Percentiles rank a stretch among this genome's conserved stretches.
These are phyloP conservation scores for Austrolebias charrua DNA, from an alignment of 2,797 vertebrate genomes.

Conservation along the genomic window DNA sequence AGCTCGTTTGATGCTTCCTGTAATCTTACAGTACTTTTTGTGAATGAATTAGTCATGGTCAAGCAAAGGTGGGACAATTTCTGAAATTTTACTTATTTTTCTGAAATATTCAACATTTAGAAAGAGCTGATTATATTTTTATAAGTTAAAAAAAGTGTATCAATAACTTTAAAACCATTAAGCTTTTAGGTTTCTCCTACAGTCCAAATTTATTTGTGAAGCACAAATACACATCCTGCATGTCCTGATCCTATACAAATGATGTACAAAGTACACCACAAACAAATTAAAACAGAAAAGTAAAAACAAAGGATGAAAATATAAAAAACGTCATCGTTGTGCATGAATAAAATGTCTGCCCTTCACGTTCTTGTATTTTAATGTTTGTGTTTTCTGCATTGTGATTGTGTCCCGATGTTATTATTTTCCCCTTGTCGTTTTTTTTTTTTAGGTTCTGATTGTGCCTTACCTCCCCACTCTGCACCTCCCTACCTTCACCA, in stretches of 20 bases:
- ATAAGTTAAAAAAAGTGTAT: neutral
- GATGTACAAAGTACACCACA: too few relatives aligned
- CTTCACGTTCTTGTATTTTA: conserved; percentile 15
- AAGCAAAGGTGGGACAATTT: neutral
- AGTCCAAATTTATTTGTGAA: too few relatives aligned
- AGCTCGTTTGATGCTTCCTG: neutral
- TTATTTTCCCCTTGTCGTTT: conserved; percentile 59
- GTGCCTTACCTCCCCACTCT: conserved; percentile 76
- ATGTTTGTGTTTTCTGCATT: conserved; percentile 47
- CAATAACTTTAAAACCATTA: conserved; percentile 1
- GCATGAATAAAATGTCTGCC: neutral
- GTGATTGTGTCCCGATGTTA: conserved; percentile 55
- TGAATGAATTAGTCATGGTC: conserved; percentile 23
- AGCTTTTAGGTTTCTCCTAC: conserved; percentile 5
- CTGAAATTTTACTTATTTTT: too few relatives aligned
- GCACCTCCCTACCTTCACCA: conserved; percentile 68
- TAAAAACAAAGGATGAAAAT: too few relatives aligned
- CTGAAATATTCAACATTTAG: too few relatives aligned
- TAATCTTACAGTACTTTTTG: conserved; percentile 27
- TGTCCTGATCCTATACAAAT: too few relatives aligned
- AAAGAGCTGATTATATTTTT: too few relatives aligned
- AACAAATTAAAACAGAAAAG: too few relatives aligned
- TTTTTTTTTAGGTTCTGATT: conserved; percentile 81
- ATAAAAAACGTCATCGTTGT: neutral
- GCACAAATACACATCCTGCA: too few relatives aligned